These are phyloP conservation scores for Caenorhabditis sp. DNA, from an alignment of 2,888 invertebrate genomes.

Conservation along the genomic window DNA sequence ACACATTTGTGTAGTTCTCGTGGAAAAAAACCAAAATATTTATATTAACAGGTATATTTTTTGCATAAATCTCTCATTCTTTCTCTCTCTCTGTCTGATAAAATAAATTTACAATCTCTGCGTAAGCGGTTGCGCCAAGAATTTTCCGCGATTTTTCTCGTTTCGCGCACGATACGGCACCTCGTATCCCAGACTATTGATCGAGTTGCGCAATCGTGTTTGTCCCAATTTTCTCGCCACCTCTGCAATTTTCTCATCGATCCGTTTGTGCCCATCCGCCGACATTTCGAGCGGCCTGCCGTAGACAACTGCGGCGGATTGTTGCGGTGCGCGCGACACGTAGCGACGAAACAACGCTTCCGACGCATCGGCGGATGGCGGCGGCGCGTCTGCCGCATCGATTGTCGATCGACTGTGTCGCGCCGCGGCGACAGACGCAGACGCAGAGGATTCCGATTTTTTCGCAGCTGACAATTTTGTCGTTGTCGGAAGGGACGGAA, in stretches of 20 bases:
- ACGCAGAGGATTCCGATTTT: no score
- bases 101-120: no score
- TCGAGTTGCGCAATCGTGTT: slow-evolving; percentile 12
- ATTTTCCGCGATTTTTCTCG: slow-evolving; percentile 30
- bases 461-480: no score
- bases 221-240: slow-evolving; percentile 7
- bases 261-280: background rate
- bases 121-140: slow-evolving; percentile 4
- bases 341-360: slow-evolving; percentile 16
- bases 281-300: slow-evolving; percentile 24
- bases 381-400: background rate
- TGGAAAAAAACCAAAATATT: no score
- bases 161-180: slow-evolving; percentile 7
- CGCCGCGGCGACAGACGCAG: no score
- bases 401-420: background rate
- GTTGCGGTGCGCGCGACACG: slow-evolving; percentile 8
- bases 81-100: no score
- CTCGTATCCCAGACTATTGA: background rate
- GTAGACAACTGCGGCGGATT: slow-evolving; percentile 29
- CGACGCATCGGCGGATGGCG: slow-evolving; percentile 2
- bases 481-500: slow-evolving; percentile 19
- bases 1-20: no score
- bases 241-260: slow-evolving; percentile 16
- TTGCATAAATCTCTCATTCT: no score
- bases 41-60: no score